Evolutionary conservation across 35 echinoderm and acorn worm genomes (phyloP).

Genomic region (Lytechinus pictus): DNA sequence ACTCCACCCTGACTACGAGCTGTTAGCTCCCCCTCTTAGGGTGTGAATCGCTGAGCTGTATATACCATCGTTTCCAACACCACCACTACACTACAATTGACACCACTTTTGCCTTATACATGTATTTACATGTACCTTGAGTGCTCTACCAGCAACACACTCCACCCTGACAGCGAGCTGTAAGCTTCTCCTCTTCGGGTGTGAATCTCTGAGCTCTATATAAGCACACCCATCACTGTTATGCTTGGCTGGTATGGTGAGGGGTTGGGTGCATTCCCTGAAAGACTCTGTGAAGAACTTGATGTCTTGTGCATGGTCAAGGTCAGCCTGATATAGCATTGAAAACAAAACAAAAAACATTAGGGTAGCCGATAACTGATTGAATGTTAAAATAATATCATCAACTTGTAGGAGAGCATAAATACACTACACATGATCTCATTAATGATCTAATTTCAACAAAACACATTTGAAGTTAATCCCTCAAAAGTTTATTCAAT

Average conservation of each 20-base stretch:
- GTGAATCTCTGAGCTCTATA: constrained; percentile 68
- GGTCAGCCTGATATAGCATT: constrained; percentile 71
- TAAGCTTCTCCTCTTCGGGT: constrained; percentile 55
- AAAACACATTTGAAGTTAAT: too few relatives aligned
- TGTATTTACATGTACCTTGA: constrained; percentile 86
- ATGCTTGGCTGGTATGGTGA: constrained; percentile 68
- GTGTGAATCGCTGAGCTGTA: constrained; percentile 68
- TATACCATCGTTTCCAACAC: not conserved
- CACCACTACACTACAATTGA: not conserved
- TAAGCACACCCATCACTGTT: constrained; percentile 59
- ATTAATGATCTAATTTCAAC: too few relatives aligned
- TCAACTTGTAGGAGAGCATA: too few relatives aligned
- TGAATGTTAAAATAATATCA: not conserved
- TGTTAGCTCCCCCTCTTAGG: constrained; percentile 52
- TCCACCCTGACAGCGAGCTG: constrained; percentile 80
- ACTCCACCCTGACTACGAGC: constrained; percentile 81
- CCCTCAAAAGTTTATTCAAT: too few relatives aligned
- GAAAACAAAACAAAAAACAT: not conserved
- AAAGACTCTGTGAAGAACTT: constrained; percentile 80
- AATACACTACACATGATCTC: too few relatives aligned
- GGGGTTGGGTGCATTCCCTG: constrained; percentile 57
- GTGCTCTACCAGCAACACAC: constrained; percentile 80
- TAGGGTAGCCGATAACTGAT: not conserved
- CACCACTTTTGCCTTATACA: not conserved
- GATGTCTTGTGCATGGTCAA: constrained; percentile 72